Evolutionary conservation across 2,888 invertebrate species (phyloP).

Genomic region (Tetanocera ferruginea): DNA sequence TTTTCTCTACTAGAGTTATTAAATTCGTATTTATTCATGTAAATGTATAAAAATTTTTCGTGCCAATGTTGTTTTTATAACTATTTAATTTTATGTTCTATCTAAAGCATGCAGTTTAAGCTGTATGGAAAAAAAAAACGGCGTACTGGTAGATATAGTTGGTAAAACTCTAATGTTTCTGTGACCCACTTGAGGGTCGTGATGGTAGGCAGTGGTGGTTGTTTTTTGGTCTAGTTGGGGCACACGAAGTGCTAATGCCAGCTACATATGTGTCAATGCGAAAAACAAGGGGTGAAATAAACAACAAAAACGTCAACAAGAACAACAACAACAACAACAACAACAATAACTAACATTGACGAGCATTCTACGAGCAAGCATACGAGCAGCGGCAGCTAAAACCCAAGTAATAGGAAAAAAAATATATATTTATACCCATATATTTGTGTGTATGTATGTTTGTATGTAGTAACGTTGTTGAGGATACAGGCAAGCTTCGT

Average conservation of each 20-base stretch:
- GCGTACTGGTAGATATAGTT: not conserved
- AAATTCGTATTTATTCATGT: too few relatives aligned
- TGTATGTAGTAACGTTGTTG: not conserved
- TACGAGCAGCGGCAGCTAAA: constrained; percentile 24
- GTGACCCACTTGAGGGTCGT: not conserved
- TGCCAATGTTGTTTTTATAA: too few relatives aligned
- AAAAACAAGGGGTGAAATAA: constrained; percentile 34
- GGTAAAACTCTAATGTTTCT: not conserved
- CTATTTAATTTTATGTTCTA: too few relatives aligned
- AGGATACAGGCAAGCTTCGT: constrained; percentile 39
- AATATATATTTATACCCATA: not conserved
- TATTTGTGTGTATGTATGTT: not conserved
- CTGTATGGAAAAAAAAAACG: not conserved
- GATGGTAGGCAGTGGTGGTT: constrained; percentile 6
- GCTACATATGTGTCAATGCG: constrained; percentile 35
- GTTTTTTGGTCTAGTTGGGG: not conserved
- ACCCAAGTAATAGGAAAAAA: constrained; percentile 14
- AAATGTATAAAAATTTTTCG: too few relatives aligned
- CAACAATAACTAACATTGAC: not conserved
- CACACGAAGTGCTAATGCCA: not conserved
- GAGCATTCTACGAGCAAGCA: not conserved
- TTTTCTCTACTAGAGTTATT: too few relatives aligned
- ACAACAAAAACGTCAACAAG: constrained; percentile 32
- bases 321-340: constrained; percentile 41
- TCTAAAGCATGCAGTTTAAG: too few relatives aligned